Conservation (phyloP, 2,888 invertebrate species). For the Sialis lutaria region DNA sequence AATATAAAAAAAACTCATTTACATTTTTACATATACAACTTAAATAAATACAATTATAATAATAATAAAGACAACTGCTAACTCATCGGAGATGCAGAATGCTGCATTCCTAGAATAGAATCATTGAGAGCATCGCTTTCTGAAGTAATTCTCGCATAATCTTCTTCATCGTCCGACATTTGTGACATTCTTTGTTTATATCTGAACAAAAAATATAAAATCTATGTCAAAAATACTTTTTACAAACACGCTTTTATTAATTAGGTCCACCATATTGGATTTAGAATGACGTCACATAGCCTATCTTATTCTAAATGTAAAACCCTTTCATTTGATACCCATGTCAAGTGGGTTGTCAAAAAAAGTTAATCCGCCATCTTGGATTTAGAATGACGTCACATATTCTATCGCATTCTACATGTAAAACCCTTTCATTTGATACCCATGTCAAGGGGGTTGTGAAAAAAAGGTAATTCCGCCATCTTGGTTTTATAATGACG, state of each 20-base stretch:
- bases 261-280: neutral
- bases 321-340: too few relatives aligned
- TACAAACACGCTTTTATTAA: neutral
- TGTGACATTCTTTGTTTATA: conserved; percentile 70
- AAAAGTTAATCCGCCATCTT: too few relatives aligned
- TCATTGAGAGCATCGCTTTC: conserved; percentile 19
- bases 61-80: neutral
- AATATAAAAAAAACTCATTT: neutral
- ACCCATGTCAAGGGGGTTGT: too few relatives aligned
- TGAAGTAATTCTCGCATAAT: conserved; percentile 22
- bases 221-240: too few relatives aligned
- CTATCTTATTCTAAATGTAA: too few relatives aligned
- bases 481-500: neutral
- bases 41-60: neutral
- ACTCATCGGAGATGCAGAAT: conserved; percentile 4
- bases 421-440: too few relatives aligned
- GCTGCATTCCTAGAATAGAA: conserved; percentile 21
- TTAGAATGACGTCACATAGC: too few relatives aligned
- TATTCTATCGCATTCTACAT: too few relatives aligned
- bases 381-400: too few relatives aligned
- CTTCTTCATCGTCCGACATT: conserved; percentile 60
- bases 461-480: too few relatives aligned
- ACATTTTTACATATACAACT: neutral
- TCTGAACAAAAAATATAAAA: conserved; percentile 36
- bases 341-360: too few relatives aligned